phyloP scores from a whole-genome alignment of 2,797 vertebrate genomes.

The Squalus acanthias region DNA sequence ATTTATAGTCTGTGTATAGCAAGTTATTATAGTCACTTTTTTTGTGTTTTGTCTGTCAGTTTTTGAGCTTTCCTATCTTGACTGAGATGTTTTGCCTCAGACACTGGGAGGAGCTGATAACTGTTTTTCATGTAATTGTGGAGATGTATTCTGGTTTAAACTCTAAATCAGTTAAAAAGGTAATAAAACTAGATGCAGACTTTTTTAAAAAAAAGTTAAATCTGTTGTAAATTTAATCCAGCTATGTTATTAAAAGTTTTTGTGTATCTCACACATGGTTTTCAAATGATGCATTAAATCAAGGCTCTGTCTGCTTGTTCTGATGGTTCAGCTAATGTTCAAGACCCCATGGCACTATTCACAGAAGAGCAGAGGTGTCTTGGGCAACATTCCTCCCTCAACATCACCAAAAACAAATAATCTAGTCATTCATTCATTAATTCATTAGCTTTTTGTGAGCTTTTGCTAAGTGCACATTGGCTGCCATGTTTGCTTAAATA shows the following conservation, averaged over 20 bases:
- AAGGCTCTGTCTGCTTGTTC: not conserved
- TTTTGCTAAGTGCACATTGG: too few species aligned
- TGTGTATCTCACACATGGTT: not conserved
- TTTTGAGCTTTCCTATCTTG: not conserved
- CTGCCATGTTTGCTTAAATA: too few species aligned
- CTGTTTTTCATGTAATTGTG: too few species aligned
- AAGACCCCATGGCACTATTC: not conserved
- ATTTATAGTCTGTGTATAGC: not conserved
- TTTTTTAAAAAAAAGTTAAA: not conserved
- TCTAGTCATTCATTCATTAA: too few species aligned
- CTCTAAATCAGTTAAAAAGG: too few species aligned
- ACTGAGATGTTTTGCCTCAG: not conserved
- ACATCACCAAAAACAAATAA: too few species aligned
- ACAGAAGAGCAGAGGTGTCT: not conserved
- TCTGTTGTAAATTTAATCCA: not conserved
- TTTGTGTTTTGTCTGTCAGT: not conserved
- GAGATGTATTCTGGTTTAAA: too few species aligned
- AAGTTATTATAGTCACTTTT: not conserved
- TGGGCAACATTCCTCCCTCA: not conserved
- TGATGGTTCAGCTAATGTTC: not conserved
- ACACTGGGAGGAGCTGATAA: too few species aligned
- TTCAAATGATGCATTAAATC: not conserved
- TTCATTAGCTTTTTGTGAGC: too few species aligned
- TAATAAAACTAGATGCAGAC: too few species aligned
- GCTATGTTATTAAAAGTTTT: not conserved